Percentiles rank a stretch among this genome's conserved stretches.
phyloP scores from a whole-genome alignment of 2,888 invertebrate species.

The Acleris literana region DNA sequence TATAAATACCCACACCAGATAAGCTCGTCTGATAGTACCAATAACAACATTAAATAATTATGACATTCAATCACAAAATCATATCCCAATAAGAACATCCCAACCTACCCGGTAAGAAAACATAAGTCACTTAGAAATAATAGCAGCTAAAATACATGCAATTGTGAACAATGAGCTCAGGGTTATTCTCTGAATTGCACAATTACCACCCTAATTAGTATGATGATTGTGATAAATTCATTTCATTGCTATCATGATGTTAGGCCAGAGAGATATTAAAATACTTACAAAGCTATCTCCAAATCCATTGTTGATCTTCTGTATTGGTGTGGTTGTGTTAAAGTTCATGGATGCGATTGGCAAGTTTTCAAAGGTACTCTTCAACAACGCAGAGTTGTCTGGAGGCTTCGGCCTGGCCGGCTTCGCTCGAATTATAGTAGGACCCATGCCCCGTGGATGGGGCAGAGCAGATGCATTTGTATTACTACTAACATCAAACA shows the following conservation, averaged over 20 bases:
- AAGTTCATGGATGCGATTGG: constrained; percentile 67
- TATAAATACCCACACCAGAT: no score
- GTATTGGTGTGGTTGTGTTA: constrained; percentile 73
- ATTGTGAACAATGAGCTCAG: constrained; percentile 32
- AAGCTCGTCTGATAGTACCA: no score
- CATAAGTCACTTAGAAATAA: background rate
- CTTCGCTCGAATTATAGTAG: constrained; percentile 90
- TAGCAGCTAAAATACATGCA: constrained; percentile 5
- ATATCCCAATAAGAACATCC: no score
- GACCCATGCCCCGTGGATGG: constrained; percentile 82
- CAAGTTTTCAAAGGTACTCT: constrained; percentile 66
- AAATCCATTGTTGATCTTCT: constrained; percentile 67
- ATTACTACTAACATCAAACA: constrained; percentile 85
- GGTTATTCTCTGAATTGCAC: constrained; percentile 25
- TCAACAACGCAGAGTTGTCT: constrained; percentile 72
- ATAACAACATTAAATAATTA: no score
- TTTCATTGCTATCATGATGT: constrained; percentile 28
- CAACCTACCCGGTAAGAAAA: background rate
- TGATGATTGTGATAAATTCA: constrained; percentile 28
- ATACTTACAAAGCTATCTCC: constrained; percentile 71
- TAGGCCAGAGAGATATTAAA: constrained; percentile 16
- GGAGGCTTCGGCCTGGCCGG: constrained; percentile 84
- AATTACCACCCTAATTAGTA: constrained; percentile 33
- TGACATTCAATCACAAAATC: no score
- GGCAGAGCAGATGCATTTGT: constrained; percentile 67